These are phyloP conservation scores for Drosophila niveifrons DNA, from an alignment of 2,888 invertebrate species.

Conservation along the genomic window DNA sequence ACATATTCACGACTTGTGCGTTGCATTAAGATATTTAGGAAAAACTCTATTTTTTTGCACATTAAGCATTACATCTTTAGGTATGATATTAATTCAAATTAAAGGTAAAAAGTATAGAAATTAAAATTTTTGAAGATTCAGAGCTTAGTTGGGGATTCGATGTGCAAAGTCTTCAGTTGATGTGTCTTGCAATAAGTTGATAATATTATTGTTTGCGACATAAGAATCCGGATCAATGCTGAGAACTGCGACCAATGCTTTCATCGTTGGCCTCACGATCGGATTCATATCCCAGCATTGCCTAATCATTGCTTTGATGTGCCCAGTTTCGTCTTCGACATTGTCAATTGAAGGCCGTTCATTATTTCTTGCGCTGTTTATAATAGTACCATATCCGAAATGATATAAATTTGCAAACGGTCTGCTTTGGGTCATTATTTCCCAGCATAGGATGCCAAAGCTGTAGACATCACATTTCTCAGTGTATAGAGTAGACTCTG, in stretches of 20 bases:
- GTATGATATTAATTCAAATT: no score
- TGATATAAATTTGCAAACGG: conserved; percentile 8
- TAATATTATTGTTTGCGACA: not conserved
- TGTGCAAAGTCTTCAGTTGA: not conserved
- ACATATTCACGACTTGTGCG: not conserved
- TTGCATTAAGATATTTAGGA: no score
- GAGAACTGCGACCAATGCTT: not conserved
- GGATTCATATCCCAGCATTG: conserved; percentile 44
- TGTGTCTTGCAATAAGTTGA: not conserved
- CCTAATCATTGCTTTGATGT: not conserved
- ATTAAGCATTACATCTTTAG: no score
- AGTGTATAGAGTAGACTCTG: fast-evolving
- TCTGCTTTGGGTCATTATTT: conserved; percentile 28
- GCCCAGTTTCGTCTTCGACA: not conserved
- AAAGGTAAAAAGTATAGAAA: no score
- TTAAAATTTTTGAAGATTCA: no score
- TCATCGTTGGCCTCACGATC: conserved; percentile 16
- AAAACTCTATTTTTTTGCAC: no score
- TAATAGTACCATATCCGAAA: fast-evolving
- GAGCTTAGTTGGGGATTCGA: no score
- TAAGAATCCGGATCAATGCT: not conserved
- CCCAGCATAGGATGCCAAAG: conserved; percentile 53
- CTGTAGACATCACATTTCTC: conserved; percentile 51
- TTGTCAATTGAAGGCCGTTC: conserved; percentile 12
- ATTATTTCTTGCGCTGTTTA: not conserved